Evolutionary conservation across 2,797 vertebrate genomes (phyloP), one percentile per base, ranked within the genome.

Genomic region (Rachycentron canadum): DNA sequence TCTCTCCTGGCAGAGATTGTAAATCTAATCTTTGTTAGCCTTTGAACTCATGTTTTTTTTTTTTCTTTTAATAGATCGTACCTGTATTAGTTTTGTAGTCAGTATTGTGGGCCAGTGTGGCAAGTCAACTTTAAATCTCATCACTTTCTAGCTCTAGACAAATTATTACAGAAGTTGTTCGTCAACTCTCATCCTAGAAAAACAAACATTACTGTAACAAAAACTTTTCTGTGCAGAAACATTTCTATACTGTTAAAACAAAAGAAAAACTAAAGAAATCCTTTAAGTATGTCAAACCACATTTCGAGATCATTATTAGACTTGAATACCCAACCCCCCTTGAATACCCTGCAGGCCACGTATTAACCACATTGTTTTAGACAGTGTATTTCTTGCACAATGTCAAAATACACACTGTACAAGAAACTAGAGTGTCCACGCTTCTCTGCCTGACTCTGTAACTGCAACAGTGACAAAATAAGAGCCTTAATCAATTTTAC

Each of bases 21-120:
- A 91, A 92, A 89, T 92, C 76, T 72, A 61, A 66, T 85, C 85
- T 89, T 79, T 85, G 84, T 81, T 85, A 89, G 84, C 65, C 67
- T 68, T 73, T 69, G 59, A 78, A 82, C 78, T 58, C 59, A 60
- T 74, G 34, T 72, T 5, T 86, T 81, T 88, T 82, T 82, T 10
- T 47, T 36, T 36, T 36, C 34, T 36, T 32, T 47, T 9, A 91
- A 86, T 58, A 63, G 57, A 85, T 73, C 17, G 0, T 56, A 76
- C 73, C 69, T 71, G 81, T 79, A 66, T 90, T 88, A 85, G 79
- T 89, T 86, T 84, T 81, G 63, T 60, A 50, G 60, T 79, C 60
- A 85, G 76, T 38, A 58, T 34, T 75, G 53, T 57, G 38, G 59
- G 40, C 25, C 30, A 49, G 16, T 45, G 69, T 73, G 34, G 50